Percentiles rank a stretch among this genome's conserved stretches.
These are phyloP conservation scores for Oreochromis tanganicae DNA, from an alignment of 2,113 vertebrate genomes.

Conservation along the genomic window DNA sequence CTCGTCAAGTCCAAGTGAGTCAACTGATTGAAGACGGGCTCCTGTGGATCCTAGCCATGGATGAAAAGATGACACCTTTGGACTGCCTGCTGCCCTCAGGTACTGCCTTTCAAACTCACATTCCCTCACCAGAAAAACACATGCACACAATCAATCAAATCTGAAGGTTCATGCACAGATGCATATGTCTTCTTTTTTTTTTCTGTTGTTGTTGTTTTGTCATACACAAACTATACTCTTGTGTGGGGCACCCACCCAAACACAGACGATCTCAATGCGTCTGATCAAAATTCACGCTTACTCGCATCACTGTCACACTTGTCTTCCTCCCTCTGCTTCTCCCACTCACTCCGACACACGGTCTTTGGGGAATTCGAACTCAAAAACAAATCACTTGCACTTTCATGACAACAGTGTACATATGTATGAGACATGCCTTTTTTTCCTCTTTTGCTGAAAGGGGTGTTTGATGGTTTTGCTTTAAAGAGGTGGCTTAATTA, in stretches of 20 bases:
- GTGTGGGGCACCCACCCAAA: background rate
- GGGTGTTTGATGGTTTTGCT: background rate
- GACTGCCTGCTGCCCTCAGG: constrained; percentile 75
- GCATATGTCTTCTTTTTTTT: background rate
- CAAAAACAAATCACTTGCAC: constrained; percentile 37
- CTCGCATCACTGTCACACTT: constrained; percentile 25
- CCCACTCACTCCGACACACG: background rate
- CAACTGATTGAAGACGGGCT: constrained; percentile 9
- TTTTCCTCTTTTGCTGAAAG: background rate
- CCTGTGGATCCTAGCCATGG: constrained; percentile 50
- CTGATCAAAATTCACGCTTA: constrained; percentile 22
- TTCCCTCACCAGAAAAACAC: background rate
- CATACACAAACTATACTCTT: background rate
- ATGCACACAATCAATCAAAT: background rate
- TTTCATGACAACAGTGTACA: constrained; percentile 14
- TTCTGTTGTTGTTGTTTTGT: background rate
- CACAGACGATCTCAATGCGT: background rate
- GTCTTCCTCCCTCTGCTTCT: constrained; percentile 1
- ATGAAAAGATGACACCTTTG: constrained; percentile 66
- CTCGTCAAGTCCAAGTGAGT: constrained; percentile 28
- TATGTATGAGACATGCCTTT: constrained; percentile 4
- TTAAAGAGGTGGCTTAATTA: background rate
- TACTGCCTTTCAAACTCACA: constrained; percentile 32
- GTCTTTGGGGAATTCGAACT: constrained; percentile 26
- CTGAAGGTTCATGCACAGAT: background rate